These are phyloP conservation scores for Heterohyrax brucei DNA, from an alignment of 2,797 vertebrate species.

Conservation along the genomic window DNA sequence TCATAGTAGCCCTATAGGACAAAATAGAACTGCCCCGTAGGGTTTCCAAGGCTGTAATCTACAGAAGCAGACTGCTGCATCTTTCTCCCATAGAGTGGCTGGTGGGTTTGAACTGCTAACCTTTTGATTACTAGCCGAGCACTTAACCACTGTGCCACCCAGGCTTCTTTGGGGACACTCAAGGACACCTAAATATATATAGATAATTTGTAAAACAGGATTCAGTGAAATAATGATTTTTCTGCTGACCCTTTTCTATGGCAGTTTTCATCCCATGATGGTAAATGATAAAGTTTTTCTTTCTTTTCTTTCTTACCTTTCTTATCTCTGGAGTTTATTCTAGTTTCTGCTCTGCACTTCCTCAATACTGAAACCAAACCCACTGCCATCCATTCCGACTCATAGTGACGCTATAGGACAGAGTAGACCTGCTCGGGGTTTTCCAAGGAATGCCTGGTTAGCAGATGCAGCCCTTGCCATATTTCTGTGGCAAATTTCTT, in stretches of 20 bases:
- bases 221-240: neutral
- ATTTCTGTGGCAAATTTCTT: conserved; percentile 27
- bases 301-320: neutral
- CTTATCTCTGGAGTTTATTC: neutral
- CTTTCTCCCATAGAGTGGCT: no score
- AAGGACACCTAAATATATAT: neutral
- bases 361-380: neutral
- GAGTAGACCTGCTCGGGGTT: no score
- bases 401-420: no score
- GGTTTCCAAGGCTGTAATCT: neutral
- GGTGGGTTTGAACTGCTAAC: neutral
- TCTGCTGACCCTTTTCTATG: neutral
- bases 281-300: neutral
- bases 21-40: neutral
- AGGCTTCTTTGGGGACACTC: neutral
- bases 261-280: neutral
- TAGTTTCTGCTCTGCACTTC: neutral
- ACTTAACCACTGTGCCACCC: neutral
- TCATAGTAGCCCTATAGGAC: neutral
- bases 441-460: no score
- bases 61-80: neutral
- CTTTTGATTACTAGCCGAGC: neutral
- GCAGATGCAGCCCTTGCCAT: neutral
- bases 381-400: no score
- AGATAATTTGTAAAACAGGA: conserved; percentile 17